Percentiles rank a stretch among this genome's conserved stretches.
These are phyloP conservation scores for Drosophila suzukii DNA, from an alignment of 1,140 invertebrate genomes.

Conservation along the genomic window DNA sequence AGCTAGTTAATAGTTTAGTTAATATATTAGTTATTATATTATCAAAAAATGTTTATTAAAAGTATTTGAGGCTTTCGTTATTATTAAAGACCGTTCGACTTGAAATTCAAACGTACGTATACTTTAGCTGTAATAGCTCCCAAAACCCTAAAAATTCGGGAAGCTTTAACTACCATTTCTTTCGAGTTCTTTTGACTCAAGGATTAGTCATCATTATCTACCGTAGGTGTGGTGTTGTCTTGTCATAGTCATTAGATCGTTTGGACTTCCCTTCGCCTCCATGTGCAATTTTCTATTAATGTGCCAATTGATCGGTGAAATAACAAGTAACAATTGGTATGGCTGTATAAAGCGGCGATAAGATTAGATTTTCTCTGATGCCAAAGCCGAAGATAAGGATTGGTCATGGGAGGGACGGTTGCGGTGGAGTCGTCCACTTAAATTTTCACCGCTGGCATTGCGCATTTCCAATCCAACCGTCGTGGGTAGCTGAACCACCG, in stretches of 20 bases:
- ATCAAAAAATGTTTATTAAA: too few species aligned
- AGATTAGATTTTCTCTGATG: constrained; percentile 57
- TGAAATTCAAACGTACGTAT: too few species aligned
- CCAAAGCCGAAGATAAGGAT: constrained; percentile 24
- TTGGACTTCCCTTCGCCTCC: not conserved
- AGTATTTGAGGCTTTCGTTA: too few species aligned
- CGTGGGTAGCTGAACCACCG: not conserved
- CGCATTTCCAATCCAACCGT: constrained; percentile 33
- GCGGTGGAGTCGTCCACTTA: constrained; percentile 2
- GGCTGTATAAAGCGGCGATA: constrained; percentile 51
- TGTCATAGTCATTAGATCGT: constrained; percentile 19
- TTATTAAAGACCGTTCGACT: too few species aligned
- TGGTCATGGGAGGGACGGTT: constrained; percentile 7
- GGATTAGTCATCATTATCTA: constrained; percentile 35
- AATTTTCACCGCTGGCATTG: constrained; percentile 26
- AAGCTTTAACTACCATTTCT: not conserved
- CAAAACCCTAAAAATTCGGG: not conserved
- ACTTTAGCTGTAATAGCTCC: too few species aligned
- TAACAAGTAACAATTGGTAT: constrained; percentile 40
- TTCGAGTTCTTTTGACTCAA: constrained; percentile 9
- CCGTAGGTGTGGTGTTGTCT: constrained; percentile 9
- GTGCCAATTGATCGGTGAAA: constrained; percentile 40
- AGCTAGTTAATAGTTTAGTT: too few species aligned
- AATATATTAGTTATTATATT: too few species aligned
- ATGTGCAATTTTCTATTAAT: constrained; percentile 15